Base-by-base conservation (phyloP, 1,140 invertebrate genomes). In the Plectrocnemia conspersa region DNA sequence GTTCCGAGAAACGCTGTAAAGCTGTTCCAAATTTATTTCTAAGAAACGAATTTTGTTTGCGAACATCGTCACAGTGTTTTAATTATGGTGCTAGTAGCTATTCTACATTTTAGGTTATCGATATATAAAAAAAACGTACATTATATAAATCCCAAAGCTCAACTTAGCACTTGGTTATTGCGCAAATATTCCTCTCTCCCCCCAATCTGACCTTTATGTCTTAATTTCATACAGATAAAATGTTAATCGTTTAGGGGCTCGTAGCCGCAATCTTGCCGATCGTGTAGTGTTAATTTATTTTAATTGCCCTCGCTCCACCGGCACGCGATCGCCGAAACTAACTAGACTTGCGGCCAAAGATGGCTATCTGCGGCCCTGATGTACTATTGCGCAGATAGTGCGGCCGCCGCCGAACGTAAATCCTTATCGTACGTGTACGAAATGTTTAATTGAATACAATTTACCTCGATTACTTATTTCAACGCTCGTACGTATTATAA, bases 211-310 rank as follows among this genome's bases (percentile, higher is more conserved):
- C 35, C 15, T 38, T 38, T 38, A 38, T 38, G 35, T 10, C 35
- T 38, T 16, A 38, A 38, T 38, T 38, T 38, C 35, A 7, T 16
- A 38, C 15, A 38, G 35, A 38, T 38, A 38, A 38, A 38, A 38
- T 38, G 35, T 38, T 38, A 38, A 38, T 38, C 35, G 13, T 16
- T 7, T 6, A 13, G 18, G 35, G 35, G 35, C n/a, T 29, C 27
- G 27, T 29, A 29, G 35, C 35, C 35, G n/a, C 35, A 38, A 38
- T 38, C 35, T 38, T 16, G 5, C 7, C 35, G 35, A 38, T 38
- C 35, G 35, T 38, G 35, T 38, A 38, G 35, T 38, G 35, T 38
- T 38, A 38, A 38, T 38, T 38, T 38, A 38, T 38, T 38, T 38
- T 38, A 38, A 38, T 38, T 38, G 13, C 6, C 6, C 35, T 7